phyloP scores from a whole-genome alignment of 1,140 invertebrate species.

The Copidosoma floridanum region DNA sequence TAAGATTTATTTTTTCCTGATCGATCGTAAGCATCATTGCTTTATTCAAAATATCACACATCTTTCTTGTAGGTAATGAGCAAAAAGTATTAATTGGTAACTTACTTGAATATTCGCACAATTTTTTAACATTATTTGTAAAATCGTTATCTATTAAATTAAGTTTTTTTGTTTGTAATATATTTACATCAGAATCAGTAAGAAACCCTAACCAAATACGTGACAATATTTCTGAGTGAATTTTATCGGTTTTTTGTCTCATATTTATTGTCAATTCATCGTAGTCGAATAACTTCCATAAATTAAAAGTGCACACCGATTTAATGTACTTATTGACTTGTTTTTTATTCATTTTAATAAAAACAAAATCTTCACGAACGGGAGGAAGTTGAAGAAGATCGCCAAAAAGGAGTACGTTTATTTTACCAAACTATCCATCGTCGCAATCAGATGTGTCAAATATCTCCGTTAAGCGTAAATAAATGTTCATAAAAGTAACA shows the following conservation, averaged over 20 bases:
- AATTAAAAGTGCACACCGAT: constrained; percentile 27
- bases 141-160: constrained; percentile 13
- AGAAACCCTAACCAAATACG: constrained; percentile 33
- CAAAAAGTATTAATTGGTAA: constrained; percentile 30
- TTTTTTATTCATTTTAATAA: constrained; percentile 26
- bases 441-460: constrained; percentile 31
- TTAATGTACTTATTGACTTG: constrained; percentile 31
- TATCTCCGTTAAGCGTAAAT: constrained; percentile 37
- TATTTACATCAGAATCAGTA: constrained; percentile 27
- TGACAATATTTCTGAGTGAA: neutral
- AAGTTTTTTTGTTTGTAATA: constrained; percentile 26
- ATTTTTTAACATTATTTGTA: constrained; percentile 24
- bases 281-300: constrained; percentile 34
- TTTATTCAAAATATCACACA: constrained; percentile 30
- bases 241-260: constrained; percentile 30
- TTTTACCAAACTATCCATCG: constrained; percentile 36
- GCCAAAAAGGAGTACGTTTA: constrained; percentile 33
- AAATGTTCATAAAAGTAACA: constrained; percentile 35
- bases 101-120: constrained; percentile 24
- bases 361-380: constrained; percentile 33
- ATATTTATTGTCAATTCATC: constrained; percentile 38
- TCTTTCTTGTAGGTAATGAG: constrained; percentile 28
- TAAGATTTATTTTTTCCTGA: constrained; percentile 31
- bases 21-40: constrained; percentile 32
- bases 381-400: constrained; percentile 44